Evolutionary conservation across 2,797 vertebrate species (phyloP).

Genomic region (Lepilemur septentrionalis): DNA sequence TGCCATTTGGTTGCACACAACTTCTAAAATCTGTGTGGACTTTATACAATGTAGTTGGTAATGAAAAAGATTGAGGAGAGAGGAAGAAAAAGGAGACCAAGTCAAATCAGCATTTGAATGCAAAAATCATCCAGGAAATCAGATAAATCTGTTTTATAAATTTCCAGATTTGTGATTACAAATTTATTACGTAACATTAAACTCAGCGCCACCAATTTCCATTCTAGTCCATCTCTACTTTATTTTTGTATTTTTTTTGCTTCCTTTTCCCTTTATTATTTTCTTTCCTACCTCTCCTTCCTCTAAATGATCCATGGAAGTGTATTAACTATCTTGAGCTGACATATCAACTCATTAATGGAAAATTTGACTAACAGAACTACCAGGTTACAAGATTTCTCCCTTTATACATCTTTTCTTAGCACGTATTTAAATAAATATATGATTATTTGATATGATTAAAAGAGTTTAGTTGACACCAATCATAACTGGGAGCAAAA

Average conservation of each 20-base stretch:
- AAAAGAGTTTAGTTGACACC: conserved; percentile 28
- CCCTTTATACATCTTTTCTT: background rate
- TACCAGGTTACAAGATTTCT: background rate
- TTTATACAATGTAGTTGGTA: background rate
- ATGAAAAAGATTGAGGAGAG: background rate
- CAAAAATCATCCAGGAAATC: background rate
- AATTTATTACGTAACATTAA: background rate
- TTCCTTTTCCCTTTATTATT: background rate
- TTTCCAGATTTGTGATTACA: background rate
- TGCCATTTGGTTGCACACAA: background rate
- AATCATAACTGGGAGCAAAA: background rate
- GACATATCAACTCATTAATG: background rate
- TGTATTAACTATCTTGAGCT: background rate
- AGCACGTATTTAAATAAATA: conserved; percentile 41
- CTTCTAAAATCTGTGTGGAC: background rate
- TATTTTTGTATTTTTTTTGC: background rate
- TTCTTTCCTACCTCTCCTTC: background rate
- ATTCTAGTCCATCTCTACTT: background rate
- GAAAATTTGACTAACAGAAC: conserved; percentile 24
- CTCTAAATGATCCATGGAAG: background rate
- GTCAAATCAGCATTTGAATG: background rate
- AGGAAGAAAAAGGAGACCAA: background rate
- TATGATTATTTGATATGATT: conserved; percentile 12
- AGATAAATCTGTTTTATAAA: background rate
- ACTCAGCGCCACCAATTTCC: background rate